Percentiles rank a stretch among this genome's conserved stretches.
Evolutionary conservation across 2,797 vertebrate species (phyloP).

Genomic region (Yasuhikotakia modesta): DNA sequence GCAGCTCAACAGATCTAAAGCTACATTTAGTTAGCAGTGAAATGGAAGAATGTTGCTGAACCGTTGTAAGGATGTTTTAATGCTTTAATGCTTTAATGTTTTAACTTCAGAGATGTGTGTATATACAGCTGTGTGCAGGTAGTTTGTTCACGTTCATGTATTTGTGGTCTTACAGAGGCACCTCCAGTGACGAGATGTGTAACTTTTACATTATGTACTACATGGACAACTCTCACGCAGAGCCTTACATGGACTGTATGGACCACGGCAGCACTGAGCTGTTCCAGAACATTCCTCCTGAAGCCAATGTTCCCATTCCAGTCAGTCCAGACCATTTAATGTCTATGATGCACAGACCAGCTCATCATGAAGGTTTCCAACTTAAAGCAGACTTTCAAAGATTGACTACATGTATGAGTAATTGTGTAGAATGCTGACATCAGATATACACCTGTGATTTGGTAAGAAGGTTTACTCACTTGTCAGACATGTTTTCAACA

Average conservation of each 20-base stretch:
- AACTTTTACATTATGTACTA: constrained; percentile 99
- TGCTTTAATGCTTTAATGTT: too few species aligned
- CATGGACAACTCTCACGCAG: constrained; percentile 88
- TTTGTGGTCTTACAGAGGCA: constrained; percentile 77
- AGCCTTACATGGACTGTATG: constrained; percentile 90
- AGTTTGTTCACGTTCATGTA: background rate
- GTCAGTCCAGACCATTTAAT: constrained; percentile 80
- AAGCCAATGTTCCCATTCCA: constrained; percentile 85
- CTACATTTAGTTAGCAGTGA: too few species aligned
- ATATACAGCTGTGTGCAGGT: background rate
- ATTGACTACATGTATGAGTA: background rate
- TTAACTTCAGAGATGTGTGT: too few species aligned
- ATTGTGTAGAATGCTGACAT: too few species aligned
- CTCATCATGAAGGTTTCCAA: constrained; percentile 46
- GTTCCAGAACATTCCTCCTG: constrained; percentile 86
- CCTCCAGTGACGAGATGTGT: constrained; percentile 95
- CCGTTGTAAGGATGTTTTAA: too few species aligned
- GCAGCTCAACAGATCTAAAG: too few species aligned
- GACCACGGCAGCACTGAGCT: constrained; percentile 78
- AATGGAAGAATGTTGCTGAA: too few species aligned
- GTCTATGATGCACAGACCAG: constrained; percentile 78
- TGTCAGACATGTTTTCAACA: too few species aligned
- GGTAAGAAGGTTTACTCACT: too few species aligned
- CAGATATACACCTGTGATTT: too few species aligned
- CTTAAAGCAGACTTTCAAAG: background rate